Evolutionary conservation across 92 coral and sea anemone species (phyloP), one percentile per base, ranked within the genome.

Genomic region (Ricordea florida): DNA sequence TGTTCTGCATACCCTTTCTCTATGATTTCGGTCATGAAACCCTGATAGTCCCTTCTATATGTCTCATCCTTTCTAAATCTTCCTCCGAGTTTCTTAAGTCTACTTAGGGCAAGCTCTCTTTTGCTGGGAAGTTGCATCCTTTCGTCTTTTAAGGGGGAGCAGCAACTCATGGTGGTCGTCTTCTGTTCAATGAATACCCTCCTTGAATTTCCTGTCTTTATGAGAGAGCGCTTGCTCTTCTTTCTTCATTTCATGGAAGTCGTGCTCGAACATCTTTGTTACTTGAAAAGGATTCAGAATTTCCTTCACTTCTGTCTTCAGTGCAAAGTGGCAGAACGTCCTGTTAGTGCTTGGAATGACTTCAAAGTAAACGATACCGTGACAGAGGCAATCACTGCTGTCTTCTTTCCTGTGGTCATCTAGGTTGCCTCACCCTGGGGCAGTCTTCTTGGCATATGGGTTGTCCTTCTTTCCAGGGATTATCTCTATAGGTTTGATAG

Each of bases 341-440:
- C n/a, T 34, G 16, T 27, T 64, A 10, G 10, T 30, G 49, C 34
- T 37, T 10, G 66, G 61, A 25, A 51, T 3, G 27, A 60, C 66
- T 21, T 52, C 49, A 17, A 71, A 24, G n/a, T 65, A 58, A 0
- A 10, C 26, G 25, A 58, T 37, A 2, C 49, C 1, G 21, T 14
- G 34, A 37, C 34, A 26, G 35, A 23, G 14, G 26, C 50, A 9
- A 5, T 62, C 6, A 11, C 20, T 5, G 22, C 27, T 34, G 16
- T 42, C 49, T 14, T 62, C 69, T 26, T 62, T 37, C 0, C 4
- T 48, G 9, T 3, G 33, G 35, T 14, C 7, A 6, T 82, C 87
- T 4, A 82, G 48, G 0, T 74, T 34, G 0, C 88, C 83, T 78
- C 88, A 81, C 1, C 87, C 87, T 3, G 65, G 20, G 9, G 76